Evolutionary conservation across 2,888 invertebrate genomes (phyloP).

Genomic region (Melinopterus prodromus): DNA sequence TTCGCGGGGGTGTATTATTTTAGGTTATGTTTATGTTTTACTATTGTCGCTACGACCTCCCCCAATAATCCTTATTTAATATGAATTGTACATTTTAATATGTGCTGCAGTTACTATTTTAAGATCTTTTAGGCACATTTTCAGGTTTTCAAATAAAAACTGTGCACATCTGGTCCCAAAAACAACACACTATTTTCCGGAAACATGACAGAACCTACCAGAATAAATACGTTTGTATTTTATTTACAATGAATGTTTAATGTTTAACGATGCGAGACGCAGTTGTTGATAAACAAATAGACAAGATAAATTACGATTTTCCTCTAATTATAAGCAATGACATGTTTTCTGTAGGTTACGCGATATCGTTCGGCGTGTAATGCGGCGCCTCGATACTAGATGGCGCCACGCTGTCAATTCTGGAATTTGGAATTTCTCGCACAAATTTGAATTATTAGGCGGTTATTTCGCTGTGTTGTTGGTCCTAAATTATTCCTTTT

Average conservation of each 20-base stretch:
- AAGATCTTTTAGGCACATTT: not conserved
- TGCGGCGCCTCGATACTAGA: conserved; percentile 8
- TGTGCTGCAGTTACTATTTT: not conserved
- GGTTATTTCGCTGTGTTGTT: conserved; percentile 27
- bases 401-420: conserved; percentile 19
- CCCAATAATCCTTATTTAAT: not conserved
- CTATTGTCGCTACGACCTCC: not conserved
- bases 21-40: conserved; percentile 14
- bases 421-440: not conserved
- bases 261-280: too few relatives aligned
- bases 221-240: too few relatives aligned
- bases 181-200: not conserved
- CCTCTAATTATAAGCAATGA: not conserved
- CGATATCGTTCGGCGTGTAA: not conserved
- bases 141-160: not conserved
- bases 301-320: not conserved
- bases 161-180: not conserved
- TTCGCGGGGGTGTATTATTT: conserved; percentile 15
- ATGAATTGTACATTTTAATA: not conserved
- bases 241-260: too few relatives aligned
- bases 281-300: not conserved
- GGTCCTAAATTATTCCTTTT: not conserved
- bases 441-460: conserved; percentile 23
- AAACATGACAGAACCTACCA: too few relatives aligned
- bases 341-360: not conserved